These are phyloP conservation scores for Lutraria lutraria DNA, from an alignment of 2,888 invertebrate species.

Conservation along the genomic window DNA sequence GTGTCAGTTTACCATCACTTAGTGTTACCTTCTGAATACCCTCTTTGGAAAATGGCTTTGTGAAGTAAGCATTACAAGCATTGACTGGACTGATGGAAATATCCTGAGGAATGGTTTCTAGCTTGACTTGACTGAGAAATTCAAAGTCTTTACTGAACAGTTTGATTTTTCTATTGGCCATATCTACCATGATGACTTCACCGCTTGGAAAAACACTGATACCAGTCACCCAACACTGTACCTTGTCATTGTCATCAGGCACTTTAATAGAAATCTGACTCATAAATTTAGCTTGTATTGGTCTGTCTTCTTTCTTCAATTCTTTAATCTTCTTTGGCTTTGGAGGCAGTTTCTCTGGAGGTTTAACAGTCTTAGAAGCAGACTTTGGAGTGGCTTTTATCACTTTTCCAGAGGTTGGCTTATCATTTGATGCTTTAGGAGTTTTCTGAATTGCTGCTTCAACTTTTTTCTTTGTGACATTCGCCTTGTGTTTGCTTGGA, in stretches of 20 bases:
- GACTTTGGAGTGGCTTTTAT: conserved; percentile 33
- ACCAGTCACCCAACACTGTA: conserved; percentile 66
- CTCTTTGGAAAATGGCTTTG: conserved; percentile 64
- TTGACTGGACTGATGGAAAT: conserved; percentile 64
- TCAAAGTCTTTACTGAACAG: conserved; percentile 61
- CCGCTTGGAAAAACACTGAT: conserved; percentile 66
- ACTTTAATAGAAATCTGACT: conserved; percentile 53
- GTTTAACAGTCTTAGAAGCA: conserved; percentile 37
- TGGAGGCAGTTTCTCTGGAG: conserved; percentile 39
- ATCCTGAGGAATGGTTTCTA: conserved; percentile 67
- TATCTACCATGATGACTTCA: conserved; percentile 64
- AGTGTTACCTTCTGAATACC: conserved; percentile 64
- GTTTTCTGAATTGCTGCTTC: not conserved
- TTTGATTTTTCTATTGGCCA: conserved; percentile 66
- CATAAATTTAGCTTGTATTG: conserved; percentile 55
- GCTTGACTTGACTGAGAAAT: conserved; percentile 54
- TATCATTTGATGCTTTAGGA: conserved; percentile 29
- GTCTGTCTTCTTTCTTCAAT: conserved; percentile 54
- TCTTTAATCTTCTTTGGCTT: conserved; percentile 63
- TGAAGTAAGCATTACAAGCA: conserved; percentile 65
- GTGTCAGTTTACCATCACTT: conserved; percentile 57
- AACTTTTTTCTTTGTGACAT: not conserved
- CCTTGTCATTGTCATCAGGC: conserved; percentile 53
- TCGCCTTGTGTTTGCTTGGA: conserved; percentile 40
- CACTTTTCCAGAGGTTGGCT: conserved; percentile 17